Conservation (phyloP, 2,888 invertebrate genomes). For the Caprella mutica region DNA sequence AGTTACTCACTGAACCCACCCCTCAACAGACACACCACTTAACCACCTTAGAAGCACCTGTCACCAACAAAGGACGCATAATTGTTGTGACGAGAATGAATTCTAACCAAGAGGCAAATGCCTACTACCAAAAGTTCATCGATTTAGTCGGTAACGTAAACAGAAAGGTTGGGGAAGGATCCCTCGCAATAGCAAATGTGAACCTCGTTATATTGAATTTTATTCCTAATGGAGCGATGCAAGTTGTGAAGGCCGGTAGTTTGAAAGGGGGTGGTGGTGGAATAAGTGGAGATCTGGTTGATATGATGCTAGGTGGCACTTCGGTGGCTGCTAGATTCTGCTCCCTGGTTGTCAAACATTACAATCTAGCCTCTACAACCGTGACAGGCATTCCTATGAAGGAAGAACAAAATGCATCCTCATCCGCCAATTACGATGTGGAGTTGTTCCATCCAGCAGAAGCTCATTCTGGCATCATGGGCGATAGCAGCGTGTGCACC, state of each 20-base stretch:
- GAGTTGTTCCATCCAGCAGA: constrained; percentile 83
- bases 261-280: constrained; percentile 39
- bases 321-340: constrained; percentile 61
- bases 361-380: constrained; percentile 84
- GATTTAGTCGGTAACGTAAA: constrained; percentile 72
- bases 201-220: constrained; percentile 83
- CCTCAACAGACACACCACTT: constrained; percentile 50
- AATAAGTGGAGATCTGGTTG: constrained; percentile 48
- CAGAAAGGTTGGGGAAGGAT: constrained; percentile 48
- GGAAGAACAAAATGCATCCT: constrained; percentile 95
- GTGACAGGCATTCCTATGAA: constrained; percentile 99
- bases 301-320: constrained; percentile 41
- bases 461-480: constrained; percentile 61
- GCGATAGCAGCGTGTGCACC: constrained; percentile 46
- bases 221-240: constrained; percentile 67
- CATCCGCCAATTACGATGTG: constrained; percentile 96
- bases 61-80: constrained; percentile 60
- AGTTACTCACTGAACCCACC: constrained; percentile 68
- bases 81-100: constrained; percentile 82
- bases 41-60: constrained; percentile 43
- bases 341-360: constrained; percentile 51
- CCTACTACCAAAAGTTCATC: constrained; percentile 73
- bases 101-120: constrained; percentile 73
- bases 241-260: constrained; percentile 60
- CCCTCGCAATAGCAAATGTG: constrained; percentile 53